Evolutionary conservation across 30 jellyfish, hydroid and myxozoan species (phyloP).

Genomic region (Catostylus mosaicus): DNA sequence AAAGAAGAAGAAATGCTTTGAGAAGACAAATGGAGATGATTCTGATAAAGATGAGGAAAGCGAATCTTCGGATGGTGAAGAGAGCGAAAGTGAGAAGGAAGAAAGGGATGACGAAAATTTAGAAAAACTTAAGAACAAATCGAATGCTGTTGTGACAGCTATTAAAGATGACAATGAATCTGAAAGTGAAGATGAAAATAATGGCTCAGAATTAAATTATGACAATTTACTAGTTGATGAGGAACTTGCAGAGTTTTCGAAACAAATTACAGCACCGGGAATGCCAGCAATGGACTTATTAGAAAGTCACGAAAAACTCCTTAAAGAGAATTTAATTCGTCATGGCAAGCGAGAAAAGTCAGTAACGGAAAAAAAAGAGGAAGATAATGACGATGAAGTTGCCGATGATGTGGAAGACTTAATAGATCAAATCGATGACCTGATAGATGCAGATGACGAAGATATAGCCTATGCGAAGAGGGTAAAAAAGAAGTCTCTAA

Average conservation of each 20-base stretch:
- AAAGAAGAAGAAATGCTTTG: not conserved
- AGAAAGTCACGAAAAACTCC: slow-evolving; percentile 24
- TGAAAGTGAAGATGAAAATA: slow-evolving; percentile 35
- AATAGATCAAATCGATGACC: slow-evolving; percentile 58
- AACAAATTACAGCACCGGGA: slow-evolving; percentile 48
- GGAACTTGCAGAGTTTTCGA: slow-evolving; percentile 31
- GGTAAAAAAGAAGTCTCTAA: slow-evolving; percentile 36
- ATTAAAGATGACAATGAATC: not conserved
- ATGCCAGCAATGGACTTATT: slow-evolving; percentile 61
- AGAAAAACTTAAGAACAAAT: not conserved
- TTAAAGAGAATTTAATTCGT: not conserved
- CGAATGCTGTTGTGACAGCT: too few relatives aligned
- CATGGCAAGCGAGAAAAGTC: not conserved
- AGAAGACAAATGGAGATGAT: not conserved
- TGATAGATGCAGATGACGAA: slow-evolving; percentile 70
- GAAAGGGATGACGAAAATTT: not conserved
- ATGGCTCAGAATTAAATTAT: too few relatives aligned
- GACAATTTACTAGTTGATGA: slow-evolving; percentile 7
- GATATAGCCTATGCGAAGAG: slow-evolving; percentile 45
- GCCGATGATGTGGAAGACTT: slow-evolving; percentile 53
- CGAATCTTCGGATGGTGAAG: slow-evolving; percentile 9
- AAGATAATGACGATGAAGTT: slow-evolving; percentile 12
- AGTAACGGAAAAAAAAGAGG: not conserved
- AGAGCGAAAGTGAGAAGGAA: slow-evolving; percentile 10
- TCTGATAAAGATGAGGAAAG: slow-evolving; percentile 10